Evolutionary conservation across 2,888 invertebrate genomes (phyloP).

Genomic region (Entomobrya proxima): DNA sequence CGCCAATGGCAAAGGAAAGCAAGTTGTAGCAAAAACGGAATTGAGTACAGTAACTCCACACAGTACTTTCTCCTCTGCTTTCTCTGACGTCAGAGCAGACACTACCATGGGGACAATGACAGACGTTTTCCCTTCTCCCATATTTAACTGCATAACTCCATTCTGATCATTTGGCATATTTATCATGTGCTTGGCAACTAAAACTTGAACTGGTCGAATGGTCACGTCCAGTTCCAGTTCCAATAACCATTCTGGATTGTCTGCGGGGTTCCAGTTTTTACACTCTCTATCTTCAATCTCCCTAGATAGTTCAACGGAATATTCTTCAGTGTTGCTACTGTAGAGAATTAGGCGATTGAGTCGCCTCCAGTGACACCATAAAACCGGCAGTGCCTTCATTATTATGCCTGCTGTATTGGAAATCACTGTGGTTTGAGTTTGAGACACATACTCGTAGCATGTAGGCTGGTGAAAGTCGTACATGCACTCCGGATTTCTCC

Average conservation of each 20-base stretch:
- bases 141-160: constrained; percentile 69
- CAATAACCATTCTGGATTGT: constrained; percentile 67
- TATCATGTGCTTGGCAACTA: constrained; percentile 59
- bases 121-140: constrained; percentile 72
- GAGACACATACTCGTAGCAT: too few relatives aligned
- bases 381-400: too few relatives aligned
- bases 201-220: constrained; percentile 62
- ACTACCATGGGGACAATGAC: constrained; percentile 70
- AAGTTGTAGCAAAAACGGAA: constrained; percentile 61
- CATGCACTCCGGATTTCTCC: too few relatives aligned
- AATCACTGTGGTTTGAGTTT: too few relatives aligned
- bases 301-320: too few relatives aligned
- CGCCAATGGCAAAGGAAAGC: constrained; percentile 59
- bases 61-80: constrained; percentile 47
- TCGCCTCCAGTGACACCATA: too few relatives aligned
- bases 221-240: constrained; percentile 69
- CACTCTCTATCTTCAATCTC: too few relatives aligned
- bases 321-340: too few relatives aligned
- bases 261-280: constrained; percentile 55
- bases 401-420: too few relatives aligned
- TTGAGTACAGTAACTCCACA: constrained; percentile 69
- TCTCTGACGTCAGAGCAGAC: too few relatives aligned
- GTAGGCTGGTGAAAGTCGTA: too few relatives aligned
- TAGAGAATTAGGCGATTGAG: too few relatives aligned
- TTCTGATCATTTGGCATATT: constrained; percentile 24